Conservation (phyloP, 2,797 vertebrate genomes). For the Synaphobranchus kaupii region DNA sequence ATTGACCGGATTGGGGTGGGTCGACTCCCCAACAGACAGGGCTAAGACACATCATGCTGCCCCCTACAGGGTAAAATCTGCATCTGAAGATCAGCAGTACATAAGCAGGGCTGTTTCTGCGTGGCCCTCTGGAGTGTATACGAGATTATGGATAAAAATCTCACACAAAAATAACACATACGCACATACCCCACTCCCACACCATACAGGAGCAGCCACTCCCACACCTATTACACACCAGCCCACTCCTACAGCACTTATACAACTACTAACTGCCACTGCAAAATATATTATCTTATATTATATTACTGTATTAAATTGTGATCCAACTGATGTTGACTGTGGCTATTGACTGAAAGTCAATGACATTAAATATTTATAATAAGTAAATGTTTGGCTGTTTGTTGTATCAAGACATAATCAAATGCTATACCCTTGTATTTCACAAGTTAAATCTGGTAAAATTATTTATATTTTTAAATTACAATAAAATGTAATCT, state of each 20-base stretch:
- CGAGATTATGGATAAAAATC: background rate
- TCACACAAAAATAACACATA: background rate
- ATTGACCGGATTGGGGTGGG: conserved; percentile 85
- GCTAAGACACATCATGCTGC: conserved; percentile 57
- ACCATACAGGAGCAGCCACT: background rate
- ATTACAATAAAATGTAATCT: background rate
- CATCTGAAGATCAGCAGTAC: background rate
- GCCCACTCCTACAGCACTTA: background rate
- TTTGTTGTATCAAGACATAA: background rate
- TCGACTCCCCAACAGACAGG: conserved; percentile 76
- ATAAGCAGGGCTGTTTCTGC: background rate
- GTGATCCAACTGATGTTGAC: background rate
- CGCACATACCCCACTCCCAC: background rate
- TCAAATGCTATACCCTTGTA: background rate
- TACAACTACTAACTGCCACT: background rate
- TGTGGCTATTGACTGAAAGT: background rate
- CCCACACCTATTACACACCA: background rate
- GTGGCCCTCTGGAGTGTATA: background rate
- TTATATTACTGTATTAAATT: background rate
- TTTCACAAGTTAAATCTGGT: background rate
- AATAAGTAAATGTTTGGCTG: background rate
- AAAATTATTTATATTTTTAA: background rate
- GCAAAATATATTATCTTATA: too few relatives aligned
- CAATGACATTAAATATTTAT: background rate
- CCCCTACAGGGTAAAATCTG: conserved; percentile 17